Evolutionary conservation across 2,797 vertebrate genomes (phyloP).

Genomic region (Chelon labrosus): DNA sequence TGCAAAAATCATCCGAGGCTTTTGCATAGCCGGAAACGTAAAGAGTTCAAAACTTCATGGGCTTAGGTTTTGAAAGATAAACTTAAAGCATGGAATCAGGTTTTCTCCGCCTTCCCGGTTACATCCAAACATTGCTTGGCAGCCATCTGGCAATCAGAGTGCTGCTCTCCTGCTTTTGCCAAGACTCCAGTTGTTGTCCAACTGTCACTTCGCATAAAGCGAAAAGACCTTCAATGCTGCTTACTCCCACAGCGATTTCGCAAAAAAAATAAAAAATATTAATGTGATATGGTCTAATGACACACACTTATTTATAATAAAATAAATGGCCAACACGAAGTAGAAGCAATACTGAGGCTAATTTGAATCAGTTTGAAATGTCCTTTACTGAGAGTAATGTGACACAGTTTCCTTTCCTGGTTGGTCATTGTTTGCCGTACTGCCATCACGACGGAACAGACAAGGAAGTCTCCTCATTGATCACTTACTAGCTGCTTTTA

Average conservation of each 20-base stretch:
- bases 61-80: conserved; percentile 62
- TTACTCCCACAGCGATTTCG: conserved; percentile 20
- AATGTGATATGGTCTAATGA: conserved; percentile 14
- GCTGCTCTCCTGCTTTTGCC: conserved; percentile 63
- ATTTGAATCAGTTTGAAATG: conserved; percentile 27
- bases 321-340: not conserved
- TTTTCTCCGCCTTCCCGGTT: conserved; percentile 56
- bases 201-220: conserved; percentile 67
- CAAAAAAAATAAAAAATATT: not conserved
- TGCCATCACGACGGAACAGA: conserved; percentile 63
- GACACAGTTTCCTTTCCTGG: conserved; percentile 23
- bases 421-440: conserved; percentile 46
- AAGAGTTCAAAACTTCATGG: conserved; percentile 45
- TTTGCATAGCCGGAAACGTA: conserved; percentile 9
- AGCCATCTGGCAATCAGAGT: conserved; percentile 79
- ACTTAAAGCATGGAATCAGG: conserved; percentile 66
- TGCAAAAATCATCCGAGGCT: conserved; percentile 13
- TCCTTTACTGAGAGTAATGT: conserved; percentile 26
- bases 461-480: conserved; percentile 77
- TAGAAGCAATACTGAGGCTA: conserved; percentile 3
- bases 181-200: conserved; percentile 71
- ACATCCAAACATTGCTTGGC: conserved; percentile 76
- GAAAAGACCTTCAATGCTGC: conserved; percentile 39
- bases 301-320: conserved; percentile 10
- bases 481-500: conserved; percentile 81